Evolutionary conservation across 2,113 vertebrate genomes (phyloP).

Genomic region (Carassius gibelio): DNA sequence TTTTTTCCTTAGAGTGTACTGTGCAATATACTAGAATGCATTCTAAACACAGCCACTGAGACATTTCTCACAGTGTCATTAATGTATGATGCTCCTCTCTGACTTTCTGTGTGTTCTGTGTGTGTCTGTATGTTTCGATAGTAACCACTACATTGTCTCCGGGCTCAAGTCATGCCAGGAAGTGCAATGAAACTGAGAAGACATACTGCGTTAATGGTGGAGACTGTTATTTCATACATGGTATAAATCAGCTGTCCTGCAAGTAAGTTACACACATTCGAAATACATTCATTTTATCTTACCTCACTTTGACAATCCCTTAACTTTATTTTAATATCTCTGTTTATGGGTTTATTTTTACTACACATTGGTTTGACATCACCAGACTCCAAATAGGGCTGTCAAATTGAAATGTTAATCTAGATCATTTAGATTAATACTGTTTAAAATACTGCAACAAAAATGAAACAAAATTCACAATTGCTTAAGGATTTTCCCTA

Average conservation of each 20-base stretch:
- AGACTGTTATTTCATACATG: conserved; percentile 98
- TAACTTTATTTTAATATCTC: background rate
- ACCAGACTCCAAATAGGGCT: background rate
- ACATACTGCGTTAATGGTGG: conserved; percentile 94
- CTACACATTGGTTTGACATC: too few relatives aligned
- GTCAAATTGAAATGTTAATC: background rate
- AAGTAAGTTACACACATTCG: conserved; percentile 85
- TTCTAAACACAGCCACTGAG: background rate
- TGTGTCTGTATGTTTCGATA: conserved; percentile 57
- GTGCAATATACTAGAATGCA: background rate
- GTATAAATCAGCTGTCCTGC: conserved; percentile 97
- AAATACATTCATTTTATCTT: background rate
- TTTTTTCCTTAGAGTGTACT: background rate
- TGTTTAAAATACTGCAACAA: background rate
- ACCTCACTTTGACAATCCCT: background rate
- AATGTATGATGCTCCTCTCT: background rate
- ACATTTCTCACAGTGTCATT: background rate
- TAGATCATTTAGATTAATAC: background rate
- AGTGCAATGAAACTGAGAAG: conserved; percentile 96
- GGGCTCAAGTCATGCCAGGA: conserved; percentile 88
- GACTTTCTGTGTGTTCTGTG: conserved; percentile 21
- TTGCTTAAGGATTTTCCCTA: background rate
- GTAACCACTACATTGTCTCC: conserved; percentile 89
- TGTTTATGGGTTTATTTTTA: background rate
- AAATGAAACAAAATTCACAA: background rate